Evolutionary conservation across 2,797 vertebrate genomes (phyloP).

Genomic region (Oryzias dopingdopingensis): DNA sequence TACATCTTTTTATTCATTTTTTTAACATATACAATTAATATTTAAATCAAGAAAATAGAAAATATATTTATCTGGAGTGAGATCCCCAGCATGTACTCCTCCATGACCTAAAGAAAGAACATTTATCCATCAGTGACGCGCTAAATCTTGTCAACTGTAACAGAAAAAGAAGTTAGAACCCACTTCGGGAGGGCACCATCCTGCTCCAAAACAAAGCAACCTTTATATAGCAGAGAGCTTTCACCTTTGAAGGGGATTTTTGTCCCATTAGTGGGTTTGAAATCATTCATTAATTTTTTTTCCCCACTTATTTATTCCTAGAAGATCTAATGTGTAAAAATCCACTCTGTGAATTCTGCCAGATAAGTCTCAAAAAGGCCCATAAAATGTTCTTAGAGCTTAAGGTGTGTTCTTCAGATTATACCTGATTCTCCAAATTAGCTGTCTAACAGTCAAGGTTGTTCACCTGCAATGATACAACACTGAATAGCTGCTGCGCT

Average conservation of each 20-base stretch:
- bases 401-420: slow-evolving; percentile 10
- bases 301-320: no score
- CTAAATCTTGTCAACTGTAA: slow-evolving; percentile 66
- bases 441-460: slow-evolving; percentile 1
- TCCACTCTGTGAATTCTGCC: neutral
- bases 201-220: slow-evolving; percentile 28
- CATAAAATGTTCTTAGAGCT: neutral
- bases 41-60: neutral
- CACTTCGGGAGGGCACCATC: slow-evolving; percentile 72
- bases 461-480: neutral
- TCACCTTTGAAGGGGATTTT: slow-evolving; percentile 23
- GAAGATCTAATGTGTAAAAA: neutral
- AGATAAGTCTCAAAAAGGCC: neutral
- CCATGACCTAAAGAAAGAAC: neutral
- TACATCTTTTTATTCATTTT: no score
- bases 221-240: slow-evolving; percentile 15
- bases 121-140: slow-evolving; percentile 72
- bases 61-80: no score
- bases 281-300: neutral
- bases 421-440: slow-evolving; percentile 13
- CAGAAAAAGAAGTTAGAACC: slow-evolving; percentile 75
- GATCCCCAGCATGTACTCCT: no score
- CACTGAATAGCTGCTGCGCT: neutral
- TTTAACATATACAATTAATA: no score
- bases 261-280: slow-evolving; percentile 17